Evolutionary conservation across 2,797 vertebrate genomes (phyloP).

Genomic region (Taenioides sp.): DNA sequence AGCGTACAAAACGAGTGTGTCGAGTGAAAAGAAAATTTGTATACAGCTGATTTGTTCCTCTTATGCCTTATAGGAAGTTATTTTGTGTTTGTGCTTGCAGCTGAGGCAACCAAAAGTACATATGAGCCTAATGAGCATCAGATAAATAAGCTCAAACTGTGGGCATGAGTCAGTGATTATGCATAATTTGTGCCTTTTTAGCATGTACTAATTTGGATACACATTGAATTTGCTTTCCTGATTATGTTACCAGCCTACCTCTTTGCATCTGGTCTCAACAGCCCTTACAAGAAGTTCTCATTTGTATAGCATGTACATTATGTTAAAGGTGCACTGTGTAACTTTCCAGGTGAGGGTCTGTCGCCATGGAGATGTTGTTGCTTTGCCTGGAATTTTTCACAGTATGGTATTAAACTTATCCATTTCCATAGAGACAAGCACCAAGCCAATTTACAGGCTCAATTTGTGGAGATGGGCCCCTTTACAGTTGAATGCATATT

Average conservation of each 20-base stretch:
- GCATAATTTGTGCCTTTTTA: slow-evolving; percentile 41
- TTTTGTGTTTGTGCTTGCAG: slow-evolving; percentile 54
- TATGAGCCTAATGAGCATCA: slow-evolving; percentile 64
- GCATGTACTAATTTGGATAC: slow-evolving; percentile 38
- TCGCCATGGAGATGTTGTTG: no score
- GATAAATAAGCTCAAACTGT: slow-evolving; percentile 44
- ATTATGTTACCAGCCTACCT: slow-evolving; percentile 12
- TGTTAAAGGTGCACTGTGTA: no score
- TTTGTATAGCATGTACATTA: no score
- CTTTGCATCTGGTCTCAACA: slow-evolving; percentile 15
- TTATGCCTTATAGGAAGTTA: slow-evolving; percentile 55
- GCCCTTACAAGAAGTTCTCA: slow-evolving; percentile 13
- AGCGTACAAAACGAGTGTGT: slow-evolving; percentile 45
- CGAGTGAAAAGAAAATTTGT: slow-evolving; percentile 58
- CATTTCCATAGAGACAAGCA: no score
- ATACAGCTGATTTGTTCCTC: slow-evolving; percentile 68
- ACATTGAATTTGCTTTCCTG: slow-evolving; percentile 36
- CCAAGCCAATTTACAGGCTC: no score
- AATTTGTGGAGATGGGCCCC: no score
- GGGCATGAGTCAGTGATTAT: slow-evolving; percentile 60
- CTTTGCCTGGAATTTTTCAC: no score
- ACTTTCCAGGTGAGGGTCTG: no score
- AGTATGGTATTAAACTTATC: no score
- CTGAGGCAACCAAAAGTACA: slow-evolving; percentile 49
- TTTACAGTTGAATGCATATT: no score